These are phyloP conservation scores for Acutogordius australiensis DNA, from an alignment of 2,888 invertebrate genomes.

Conservation along the genomic window DNA sequence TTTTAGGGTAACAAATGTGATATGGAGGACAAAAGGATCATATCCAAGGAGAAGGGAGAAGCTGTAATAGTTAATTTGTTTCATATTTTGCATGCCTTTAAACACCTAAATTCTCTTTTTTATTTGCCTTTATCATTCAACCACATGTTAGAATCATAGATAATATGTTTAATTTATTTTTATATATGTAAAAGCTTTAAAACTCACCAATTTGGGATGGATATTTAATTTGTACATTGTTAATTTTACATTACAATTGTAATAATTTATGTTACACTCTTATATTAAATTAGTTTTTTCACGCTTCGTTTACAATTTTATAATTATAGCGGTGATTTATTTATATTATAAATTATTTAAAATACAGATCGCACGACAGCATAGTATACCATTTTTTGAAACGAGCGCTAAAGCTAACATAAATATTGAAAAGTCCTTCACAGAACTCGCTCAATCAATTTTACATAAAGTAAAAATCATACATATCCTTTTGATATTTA, in stretches of 20 bases:
- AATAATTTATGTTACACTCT: neutral
- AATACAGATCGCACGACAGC: conserved; percentile 66
- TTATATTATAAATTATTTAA: neutral
- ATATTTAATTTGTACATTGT: too few relatives aligned
- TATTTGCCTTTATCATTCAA: too few relatives aligned
- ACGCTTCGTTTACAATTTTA: neutral
- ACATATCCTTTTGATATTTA: too few relatives aligned
- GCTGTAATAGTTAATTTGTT: too few relatives aligned
- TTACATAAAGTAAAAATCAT: conserved; percentile 10
- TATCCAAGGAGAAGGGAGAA: conserved; percentile 78
- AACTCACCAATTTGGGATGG: too few relatives aligned
- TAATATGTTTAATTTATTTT: too few relatives aligned
- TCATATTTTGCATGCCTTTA: too few relatives aligned
- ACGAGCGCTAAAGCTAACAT: conserved; percentile 90
- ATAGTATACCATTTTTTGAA: conserved; percentile 94
- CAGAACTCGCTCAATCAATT: conserved; percentile 48
- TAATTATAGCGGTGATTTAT: neutral
- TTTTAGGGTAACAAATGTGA: conserved; percentile 96
- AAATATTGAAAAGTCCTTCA: conserved; percentile 90
- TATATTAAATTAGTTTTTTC: conserved; percentile 9
- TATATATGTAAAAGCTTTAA: too few relatives aligned
- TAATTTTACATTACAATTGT: too few relatives aligned
- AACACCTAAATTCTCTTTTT: too few relatives aligned
- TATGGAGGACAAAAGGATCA: conserved; percentile 71
- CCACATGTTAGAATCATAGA: too few relatives aligned